Conservation (phyloP, 2,797 vertebrate species). For the Eupleurogrammus muticus region DNA sequence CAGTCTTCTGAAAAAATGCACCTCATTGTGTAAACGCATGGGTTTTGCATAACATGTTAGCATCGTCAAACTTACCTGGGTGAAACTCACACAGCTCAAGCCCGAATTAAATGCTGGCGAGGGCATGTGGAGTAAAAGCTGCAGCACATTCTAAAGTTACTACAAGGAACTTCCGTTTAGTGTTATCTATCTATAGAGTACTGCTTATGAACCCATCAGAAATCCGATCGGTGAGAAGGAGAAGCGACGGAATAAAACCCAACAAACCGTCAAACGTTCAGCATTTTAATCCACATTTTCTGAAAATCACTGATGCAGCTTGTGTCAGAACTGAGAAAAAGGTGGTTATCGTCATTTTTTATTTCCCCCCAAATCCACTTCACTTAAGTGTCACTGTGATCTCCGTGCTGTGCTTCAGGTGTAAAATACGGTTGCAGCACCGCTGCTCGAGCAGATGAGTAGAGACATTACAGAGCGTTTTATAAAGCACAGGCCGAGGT, state of each 20-base stretch:
- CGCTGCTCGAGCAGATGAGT: conserved; percentile 7
- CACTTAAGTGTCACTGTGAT: too few species aligned
- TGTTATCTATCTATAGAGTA: not conserved
- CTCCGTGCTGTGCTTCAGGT: not conserved
- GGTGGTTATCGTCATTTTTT: not conserved
- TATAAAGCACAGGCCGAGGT: not conserved
- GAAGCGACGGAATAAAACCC: not conserved
- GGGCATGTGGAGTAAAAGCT: not conserved
- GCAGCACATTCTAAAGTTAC: not conserved
- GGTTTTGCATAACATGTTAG: not conserved
- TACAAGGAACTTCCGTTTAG: too few species aligned
- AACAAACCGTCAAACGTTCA: not conserved
- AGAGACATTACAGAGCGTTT: conserved; percentile 11
- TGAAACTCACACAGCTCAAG: not conserved
- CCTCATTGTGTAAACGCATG: conserved; percentile 12
- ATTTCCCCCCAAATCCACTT: not conserved
- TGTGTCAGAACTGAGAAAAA: not conserved
- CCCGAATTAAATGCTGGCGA: not conserved
- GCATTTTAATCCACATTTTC: not conserved
- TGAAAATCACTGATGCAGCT: conserved; percentile 14
- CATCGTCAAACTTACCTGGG: not conserved
- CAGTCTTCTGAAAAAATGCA: conserved; percentile 33
- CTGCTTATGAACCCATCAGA: not conserved
- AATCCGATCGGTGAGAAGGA: not conserved
- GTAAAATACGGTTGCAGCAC: not conserved